Evolutionary conservation across 1,140 invertebrate species (phyloP).

Genomic region (Riptortus pedestris): DNA sequence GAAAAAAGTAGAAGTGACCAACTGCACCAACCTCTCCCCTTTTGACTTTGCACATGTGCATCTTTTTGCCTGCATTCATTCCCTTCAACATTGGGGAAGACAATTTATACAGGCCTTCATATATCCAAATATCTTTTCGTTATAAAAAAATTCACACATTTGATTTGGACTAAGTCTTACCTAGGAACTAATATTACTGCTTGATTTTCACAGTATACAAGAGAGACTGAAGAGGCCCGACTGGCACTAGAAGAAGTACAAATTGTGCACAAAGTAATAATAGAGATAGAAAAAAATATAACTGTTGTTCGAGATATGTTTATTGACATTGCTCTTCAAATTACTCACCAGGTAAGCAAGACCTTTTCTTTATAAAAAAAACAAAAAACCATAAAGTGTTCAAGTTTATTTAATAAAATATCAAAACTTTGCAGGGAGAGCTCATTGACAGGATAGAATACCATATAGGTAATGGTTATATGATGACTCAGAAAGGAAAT

Average conservation of each 20-base stretch:
- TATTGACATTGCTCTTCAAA: constrained; percentile 18
- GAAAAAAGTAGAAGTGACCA: too few species aligned
- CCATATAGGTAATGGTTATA: constrained; percentile 20
- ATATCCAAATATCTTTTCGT: too few species aligned
- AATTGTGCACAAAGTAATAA: constrained; percentile 20
- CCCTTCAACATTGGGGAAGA: too few species aligned
- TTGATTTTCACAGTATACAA: constrained; percentile 22
- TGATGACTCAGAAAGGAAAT: constrained; percentile 15
- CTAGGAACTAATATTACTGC: neutral
- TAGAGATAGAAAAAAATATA: constrained; percentile 22
- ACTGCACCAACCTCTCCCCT: too few species aligned
- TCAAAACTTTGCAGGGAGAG: constrained; percentile 21
- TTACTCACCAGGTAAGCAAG: constrained; percentile 15
- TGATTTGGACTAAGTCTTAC: too few species aligned
- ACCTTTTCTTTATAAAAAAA: neutral
- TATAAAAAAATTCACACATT: too few species aligned
- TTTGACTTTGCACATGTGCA: too few species aligned
- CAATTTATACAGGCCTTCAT: too few species aligned
- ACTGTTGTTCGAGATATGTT: constrained; percentile 19
- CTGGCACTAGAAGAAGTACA: constrained; percentile 21
- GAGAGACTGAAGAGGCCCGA: constrained; percentile 22
- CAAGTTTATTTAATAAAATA: neutral
- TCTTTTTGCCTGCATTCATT: too few species aligned
- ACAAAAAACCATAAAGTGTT: neutral
- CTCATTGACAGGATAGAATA: constrained; percentile 26